A percentile compares a stretch with the other conserved stretches of the same genome.
phyloP scores from a whole-genome alignment of 2,888 invertebrate genomes.

The Sycophila texana region DNA sequence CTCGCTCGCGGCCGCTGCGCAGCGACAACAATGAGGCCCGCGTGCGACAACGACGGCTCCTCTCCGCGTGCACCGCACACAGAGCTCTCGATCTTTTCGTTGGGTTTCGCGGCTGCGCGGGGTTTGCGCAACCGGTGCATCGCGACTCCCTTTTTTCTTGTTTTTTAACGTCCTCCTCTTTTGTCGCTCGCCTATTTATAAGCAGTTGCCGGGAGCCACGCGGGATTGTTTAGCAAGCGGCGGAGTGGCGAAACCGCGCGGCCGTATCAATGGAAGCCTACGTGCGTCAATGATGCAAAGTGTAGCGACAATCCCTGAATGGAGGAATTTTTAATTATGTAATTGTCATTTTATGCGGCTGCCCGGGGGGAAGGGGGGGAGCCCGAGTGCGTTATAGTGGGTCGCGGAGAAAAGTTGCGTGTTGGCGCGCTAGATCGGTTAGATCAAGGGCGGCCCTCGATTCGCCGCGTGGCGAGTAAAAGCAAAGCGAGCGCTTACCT shows the following conservation, averaged over 20 bases:
- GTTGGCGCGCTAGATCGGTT: slow-evolving; percentile 43
- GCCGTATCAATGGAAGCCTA: slow-evolving; percentile 2
- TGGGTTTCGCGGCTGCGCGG: neutral
- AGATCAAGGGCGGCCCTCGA: slow-evolving; percentile 44
- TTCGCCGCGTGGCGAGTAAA: slow-evolving; percentile 11
- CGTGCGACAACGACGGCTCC: neutral
- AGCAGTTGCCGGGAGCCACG: neutral
- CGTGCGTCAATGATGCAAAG: neutral
- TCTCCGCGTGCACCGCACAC: neutral
- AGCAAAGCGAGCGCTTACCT: neutral
- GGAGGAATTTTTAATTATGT: slow-evolving; percentile 49
- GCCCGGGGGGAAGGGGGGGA: slow-evolving; percentile 53
- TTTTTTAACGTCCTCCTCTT: neutral
- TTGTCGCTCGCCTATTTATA: slow-evolving; percentile 3
- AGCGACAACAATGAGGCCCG: neutral
- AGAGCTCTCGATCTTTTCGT: no score
- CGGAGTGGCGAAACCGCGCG: no score
- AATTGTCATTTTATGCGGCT: slow-evolving; percentile 43
- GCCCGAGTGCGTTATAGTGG: slow-evolving; percentile 58
- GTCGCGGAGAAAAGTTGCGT: slow-evolving; percentile 33
- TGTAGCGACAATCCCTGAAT: slow-evolving; percentile 30
- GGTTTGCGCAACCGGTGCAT: neutral
- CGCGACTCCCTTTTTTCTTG: slow-evolving; percentile 57
- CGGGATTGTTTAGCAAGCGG: neutral
- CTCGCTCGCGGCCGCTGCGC: neutral